Evolutionary conservation across 2,113 vertebrate genomes (phyloP).

Genomic region (Barnardius zonarius): DNA sequence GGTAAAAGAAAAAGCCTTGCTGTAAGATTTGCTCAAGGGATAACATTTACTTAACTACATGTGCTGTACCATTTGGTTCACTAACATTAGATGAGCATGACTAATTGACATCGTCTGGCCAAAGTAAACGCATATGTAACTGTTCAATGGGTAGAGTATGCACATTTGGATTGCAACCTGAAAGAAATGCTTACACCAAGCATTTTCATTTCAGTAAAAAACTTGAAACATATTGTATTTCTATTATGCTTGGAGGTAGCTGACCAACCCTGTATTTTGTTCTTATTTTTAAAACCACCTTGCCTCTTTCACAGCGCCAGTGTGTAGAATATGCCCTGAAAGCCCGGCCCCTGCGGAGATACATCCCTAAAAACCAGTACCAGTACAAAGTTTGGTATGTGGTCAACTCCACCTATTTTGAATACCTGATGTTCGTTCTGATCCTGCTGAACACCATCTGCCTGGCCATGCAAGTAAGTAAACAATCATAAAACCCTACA

Average conservation of each 20-base stretch:
- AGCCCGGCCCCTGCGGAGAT: constrained; percentile 90
- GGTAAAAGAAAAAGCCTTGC: background rate
- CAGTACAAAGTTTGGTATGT: constrained; percentile 99
- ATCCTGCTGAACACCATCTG: constrained; percentile 99
- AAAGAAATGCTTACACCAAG: background rate
- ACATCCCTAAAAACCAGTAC: constrained; percentile 98
- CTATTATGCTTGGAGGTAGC: background rate
- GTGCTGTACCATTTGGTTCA: background rate
- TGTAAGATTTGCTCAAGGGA: background rate
- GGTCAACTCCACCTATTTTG: constrained; percentile 99
- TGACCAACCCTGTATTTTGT: background rate
- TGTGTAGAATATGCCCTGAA: constrained; percentile 98
- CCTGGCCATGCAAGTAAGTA: constrained; percentile 96
- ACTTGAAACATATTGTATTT: background rate
- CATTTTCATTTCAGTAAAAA: background rate
- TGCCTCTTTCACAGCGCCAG: constrained; percentile 83
- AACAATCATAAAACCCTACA: background rate
- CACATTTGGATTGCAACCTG: background rate
- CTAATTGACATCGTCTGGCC: background rate
- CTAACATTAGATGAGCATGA: background rate
- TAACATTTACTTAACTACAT: background rate
- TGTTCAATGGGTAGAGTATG: background rate
- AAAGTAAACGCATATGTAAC: background rate
- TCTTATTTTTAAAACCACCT: background rate
- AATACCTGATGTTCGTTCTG: constrained; percentile 99